phyloP scores from a whole-genome alignment of 2,113 vertebrate species.

The Leucopsar rothschildi region DNA sequence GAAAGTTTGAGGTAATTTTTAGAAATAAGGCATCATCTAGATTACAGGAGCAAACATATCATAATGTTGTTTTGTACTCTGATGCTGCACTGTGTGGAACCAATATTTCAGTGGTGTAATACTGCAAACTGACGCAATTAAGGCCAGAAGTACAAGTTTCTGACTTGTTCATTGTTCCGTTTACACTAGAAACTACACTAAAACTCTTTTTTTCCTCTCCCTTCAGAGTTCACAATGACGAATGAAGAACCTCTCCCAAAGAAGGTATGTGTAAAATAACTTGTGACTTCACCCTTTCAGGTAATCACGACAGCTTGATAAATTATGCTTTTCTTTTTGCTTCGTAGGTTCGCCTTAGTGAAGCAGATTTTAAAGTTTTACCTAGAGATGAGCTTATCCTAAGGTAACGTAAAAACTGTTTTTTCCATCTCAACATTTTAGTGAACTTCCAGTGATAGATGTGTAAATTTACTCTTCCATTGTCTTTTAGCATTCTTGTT shows the following conservation, averaged over 20 bases:
- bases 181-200: not conserved
- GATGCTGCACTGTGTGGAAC: not conserved
- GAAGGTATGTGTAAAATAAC: conserved; percentile 81
- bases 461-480: not conserved
- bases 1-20: not conserved
- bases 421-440: not conserved
- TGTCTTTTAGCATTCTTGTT: not conserved
- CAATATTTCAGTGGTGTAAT: not conserved
- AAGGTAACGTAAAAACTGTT: conserved; percentile 76
- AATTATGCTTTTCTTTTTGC: not conserved
- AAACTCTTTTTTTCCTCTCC: not conserved
- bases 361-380: conserved; percentile 97
- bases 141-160: not conserved
- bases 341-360: conserved; percentile 92
- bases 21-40: not conserved
- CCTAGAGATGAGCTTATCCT: conserved; percentile 93
- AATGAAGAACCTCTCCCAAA: conserved; percentile 99
- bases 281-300: not conserved
- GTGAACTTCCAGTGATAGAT: not conserved
- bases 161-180: not conserved
- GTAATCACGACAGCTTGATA: not conserved
- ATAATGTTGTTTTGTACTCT: not conserved
- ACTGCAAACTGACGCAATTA: not conserved
- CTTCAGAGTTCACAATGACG: conserved; percentile 89
- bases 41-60: not conserved